A percentile compares a stretch with the other conserved stretches of the same genome.
These are phyloP conservation scores for Dascyllus trimaculatus DNA, from an alignment of 2,113 vertebrate species.

Conservation along the genomic window DNA sequence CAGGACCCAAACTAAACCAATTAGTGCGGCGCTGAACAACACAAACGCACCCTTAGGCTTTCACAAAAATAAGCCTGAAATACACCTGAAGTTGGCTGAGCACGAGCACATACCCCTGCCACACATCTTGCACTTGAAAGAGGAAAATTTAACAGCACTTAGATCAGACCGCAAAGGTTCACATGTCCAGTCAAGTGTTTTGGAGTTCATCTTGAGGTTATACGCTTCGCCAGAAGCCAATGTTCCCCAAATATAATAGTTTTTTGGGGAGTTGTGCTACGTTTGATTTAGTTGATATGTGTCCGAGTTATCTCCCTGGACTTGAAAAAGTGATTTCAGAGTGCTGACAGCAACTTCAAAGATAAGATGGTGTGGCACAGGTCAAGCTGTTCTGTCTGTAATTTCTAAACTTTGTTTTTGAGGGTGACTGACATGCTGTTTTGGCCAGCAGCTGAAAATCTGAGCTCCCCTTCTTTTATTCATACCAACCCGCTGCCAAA, in stretches of 20 bases:
- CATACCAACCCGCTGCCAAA: background rate
- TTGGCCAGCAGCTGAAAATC: background rate
- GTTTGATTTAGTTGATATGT: constrained; percentile 12
- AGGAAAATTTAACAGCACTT: constrained; percentile 9
- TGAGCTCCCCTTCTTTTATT: background rate
- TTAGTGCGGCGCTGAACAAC: background rate
- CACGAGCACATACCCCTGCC: background rate
- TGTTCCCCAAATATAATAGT: constrained; percentile 9
- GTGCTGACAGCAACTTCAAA: background rate
- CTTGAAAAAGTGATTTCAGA: background rate
- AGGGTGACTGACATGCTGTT: no score
- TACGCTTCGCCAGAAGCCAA: constrained; percentile 5
- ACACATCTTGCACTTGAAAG: constrained; percentile 8
- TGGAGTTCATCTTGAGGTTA: constrained; percentile 27
- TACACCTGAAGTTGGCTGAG: background rate
- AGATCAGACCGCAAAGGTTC: constrained; percentile 10
- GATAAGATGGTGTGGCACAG: background rate
- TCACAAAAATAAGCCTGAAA: background rate
- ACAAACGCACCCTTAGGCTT: background rate
- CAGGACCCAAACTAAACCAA: background rate
- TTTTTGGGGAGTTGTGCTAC: constrained; percentile 1
- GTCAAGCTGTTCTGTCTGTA: constrained; percentile 1
- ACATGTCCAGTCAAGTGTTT: constrained; percentile 11
- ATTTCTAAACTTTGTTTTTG: background rate
- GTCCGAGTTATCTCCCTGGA: background rate